Conservation (phyloP, 2,888 invertebrate species). For the Theodoxus fluviatilis region DNA sequence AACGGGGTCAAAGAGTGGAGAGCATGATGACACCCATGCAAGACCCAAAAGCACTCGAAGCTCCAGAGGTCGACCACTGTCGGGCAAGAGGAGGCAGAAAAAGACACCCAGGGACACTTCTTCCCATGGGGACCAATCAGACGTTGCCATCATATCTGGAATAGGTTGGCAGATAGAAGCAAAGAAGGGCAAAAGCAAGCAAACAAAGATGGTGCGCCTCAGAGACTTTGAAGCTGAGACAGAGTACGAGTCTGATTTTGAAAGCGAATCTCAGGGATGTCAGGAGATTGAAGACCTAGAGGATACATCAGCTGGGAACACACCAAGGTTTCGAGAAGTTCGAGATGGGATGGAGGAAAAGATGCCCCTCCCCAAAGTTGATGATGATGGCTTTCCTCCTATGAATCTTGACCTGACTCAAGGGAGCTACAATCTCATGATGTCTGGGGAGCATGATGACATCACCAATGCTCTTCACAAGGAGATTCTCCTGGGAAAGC, state of each 20-base stretch:
- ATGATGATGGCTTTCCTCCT: conserved; percentile 48
- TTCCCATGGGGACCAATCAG: conserved; percentile 43
- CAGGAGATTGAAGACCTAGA: conserved; percentile 22
- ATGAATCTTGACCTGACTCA: conserved; percentile 55
- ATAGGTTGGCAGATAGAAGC: conserved; percentile 55
- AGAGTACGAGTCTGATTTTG: conserved; percentile 18
- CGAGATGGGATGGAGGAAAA: conserved; percentile 1
- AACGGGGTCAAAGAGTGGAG: conserved; percentile 49
- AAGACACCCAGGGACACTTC: too few species aligned
- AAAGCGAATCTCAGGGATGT: conserved; percentile 14
- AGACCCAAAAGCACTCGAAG: too few species aligned
- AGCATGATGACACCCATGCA: too few species aligned
- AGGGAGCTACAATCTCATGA: too few species aligned
- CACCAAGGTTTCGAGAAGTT: conserved; percentile 46
- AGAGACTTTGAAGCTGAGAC: not conserved
- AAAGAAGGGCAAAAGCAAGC: not conserved
- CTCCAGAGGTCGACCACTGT: conserved; percentile 37
- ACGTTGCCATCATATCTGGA: conserved; percentile 55
- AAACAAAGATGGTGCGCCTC: not conserved
- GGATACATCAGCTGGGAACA: conserved; percentile 16
- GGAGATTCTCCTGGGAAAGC: conserved; percentile 41
- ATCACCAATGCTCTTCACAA: conserved; percentile 34
- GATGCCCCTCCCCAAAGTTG: conserved; percentile 36
- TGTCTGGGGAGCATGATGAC: conserved; percentile 20
- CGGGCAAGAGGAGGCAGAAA: conserved; percentile 41